A percentile compares a stretch with the other conserved stretches of the same genome.
Evolutionary conservation across 1,140 invertebrate species (phyloP).

Genomic region (Elysia chlorotica): DNA sequence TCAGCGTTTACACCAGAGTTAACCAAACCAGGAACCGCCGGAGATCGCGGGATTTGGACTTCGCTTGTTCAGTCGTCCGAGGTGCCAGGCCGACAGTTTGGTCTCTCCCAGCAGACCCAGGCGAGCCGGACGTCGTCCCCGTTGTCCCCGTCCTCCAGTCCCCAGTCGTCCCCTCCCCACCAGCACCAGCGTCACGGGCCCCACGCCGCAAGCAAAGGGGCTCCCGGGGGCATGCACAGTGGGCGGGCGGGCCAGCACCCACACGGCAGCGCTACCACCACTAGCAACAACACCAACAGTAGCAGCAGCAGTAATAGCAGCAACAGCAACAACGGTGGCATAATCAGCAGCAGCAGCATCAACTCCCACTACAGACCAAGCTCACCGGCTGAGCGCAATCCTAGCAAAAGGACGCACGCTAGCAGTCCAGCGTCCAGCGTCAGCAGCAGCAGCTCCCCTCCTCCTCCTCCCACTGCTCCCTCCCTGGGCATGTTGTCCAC

Average conservation of each 20-base stretch:
- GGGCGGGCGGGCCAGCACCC: conserved; percentile 25
- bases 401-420: no score
- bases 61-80: no score
- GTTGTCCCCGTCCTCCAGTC: neutral
- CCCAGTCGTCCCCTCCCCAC: neutral
- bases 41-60: no score
- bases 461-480: conserved; percentile 15
- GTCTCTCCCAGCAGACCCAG: no score
- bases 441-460: conserved; percentile 21
- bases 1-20: no score
- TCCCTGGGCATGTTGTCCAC: conserved; percentile 36
- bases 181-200: conserved; percentile 3
- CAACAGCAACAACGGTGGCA: neutral
- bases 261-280: conserved; percentile 17
- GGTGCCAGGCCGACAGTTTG: no score
- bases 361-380: no score
- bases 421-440: no score
- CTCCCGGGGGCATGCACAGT: conserved; percentile 40
- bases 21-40: no score
- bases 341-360: neutral
- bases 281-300: conserved; percentile 11
- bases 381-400: no score
- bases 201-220: neutral
- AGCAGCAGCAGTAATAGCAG: neutral
- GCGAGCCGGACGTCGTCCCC: neutral